A percentile compares a stretch with the other conserved stretches of the same genome.
phyloP scores from a whole-genome alignment of 2,113 vertebrate genomes.

The Xenopus laevis region DNA sequence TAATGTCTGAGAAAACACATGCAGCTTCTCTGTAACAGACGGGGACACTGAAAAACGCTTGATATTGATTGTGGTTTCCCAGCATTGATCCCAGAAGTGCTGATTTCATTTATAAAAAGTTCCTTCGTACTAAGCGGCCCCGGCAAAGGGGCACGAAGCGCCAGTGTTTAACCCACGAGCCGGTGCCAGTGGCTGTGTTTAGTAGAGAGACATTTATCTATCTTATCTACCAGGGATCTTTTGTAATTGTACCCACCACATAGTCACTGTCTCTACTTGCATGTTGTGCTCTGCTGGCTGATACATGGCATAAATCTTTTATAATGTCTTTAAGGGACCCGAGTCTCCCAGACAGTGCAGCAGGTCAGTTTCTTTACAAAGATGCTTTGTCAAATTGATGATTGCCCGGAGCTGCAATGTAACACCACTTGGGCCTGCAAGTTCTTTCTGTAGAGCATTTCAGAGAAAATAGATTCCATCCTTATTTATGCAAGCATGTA shows the following conservation, averaged over 20 bases:
- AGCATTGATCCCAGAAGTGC: background rate
- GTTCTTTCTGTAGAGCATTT: background rate
- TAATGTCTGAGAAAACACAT: constrained; percentile 22
- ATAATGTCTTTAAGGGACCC: constrained; percentile 12
- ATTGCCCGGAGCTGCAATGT: background rate
- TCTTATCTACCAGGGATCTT: background rate
- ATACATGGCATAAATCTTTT: constrained; percentile 33
- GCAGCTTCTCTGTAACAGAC: background rate
- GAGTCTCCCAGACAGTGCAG: constrained; percentile 10
- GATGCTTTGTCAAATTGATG: background rate
- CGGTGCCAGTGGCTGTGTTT: background rate
- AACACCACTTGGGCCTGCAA: background rate
- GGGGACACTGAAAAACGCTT: background rate
- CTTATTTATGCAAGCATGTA: too few relatives aligned
- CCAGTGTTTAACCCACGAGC: background rate
- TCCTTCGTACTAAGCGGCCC: background rate
- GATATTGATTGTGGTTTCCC: constrained; percentile 33
- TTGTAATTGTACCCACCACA: constrained; percentile 16
- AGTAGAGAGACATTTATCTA: background rate
- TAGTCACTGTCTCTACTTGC: background rate
- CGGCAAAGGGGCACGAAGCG: background rate
- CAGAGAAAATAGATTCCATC: background rate
- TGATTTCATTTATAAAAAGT: background rate
- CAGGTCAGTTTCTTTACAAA: background rate
- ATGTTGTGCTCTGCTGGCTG: constrained; percentile 4